phyloP scores from a whole-genome alignment of 2,113 vertebrate genomes.

The Callipepla squamata region DNA sequence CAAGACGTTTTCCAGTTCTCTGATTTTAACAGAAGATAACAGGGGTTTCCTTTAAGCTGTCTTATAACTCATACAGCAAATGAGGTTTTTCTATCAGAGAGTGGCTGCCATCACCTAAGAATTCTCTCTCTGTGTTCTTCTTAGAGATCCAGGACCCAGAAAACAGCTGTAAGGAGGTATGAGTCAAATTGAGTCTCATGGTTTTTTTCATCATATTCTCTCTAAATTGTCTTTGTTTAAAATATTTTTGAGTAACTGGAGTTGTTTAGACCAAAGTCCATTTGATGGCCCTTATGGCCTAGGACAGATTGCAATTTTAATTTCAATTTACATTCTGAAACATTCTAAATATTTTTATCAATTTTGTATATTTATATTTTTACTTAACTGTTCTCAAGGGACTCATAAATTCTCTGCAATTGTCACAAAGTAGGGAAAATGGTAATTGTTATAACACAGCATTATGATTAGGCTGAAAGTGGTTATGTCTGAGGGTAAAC shows the following conservation, averaged over 20 bases:
- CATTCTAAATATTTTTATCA: neutral
- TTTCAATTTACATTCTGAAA: constrained; percentile 1
- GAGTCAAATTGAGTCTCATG: neutral
- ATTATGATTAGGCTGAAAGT: neutral
- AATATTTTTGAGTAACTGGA: neutral
- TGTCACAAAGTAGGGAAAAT: neutral
- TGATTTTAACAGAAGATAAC: neutral
- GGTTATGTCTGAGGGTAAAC: neutral
- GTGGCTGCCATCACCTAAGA: neutral
- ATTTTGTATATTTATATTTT: neutral
- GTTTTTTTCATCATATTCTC: neutral
- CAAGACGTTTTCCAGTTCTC: too few relatives aligned
- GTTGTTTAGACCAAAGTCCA: neutral
- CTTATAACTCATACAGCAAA: neutral
- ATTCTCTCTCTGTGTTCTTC: neutral
- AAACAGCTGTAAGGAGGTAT: neutral
- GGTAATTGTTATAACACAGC: neutral
- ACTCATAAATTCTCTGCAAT: neutral
- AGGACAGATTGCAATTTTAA: neutral
- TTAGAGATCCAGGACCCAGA: neutral
- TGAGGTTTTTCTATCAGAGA: neutral
- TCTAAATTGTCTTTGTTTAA: neutral
- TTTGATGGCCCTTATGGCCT: neutral
- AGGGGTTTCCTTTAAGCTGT: neutral
- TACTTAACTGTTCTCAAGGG: neutral